Evolutionary conservation across 2,797 vertebrate species (phyloP), one percentile per base, ranked within the genome.

Genomic region (Coregonus suidteri): DNA sequence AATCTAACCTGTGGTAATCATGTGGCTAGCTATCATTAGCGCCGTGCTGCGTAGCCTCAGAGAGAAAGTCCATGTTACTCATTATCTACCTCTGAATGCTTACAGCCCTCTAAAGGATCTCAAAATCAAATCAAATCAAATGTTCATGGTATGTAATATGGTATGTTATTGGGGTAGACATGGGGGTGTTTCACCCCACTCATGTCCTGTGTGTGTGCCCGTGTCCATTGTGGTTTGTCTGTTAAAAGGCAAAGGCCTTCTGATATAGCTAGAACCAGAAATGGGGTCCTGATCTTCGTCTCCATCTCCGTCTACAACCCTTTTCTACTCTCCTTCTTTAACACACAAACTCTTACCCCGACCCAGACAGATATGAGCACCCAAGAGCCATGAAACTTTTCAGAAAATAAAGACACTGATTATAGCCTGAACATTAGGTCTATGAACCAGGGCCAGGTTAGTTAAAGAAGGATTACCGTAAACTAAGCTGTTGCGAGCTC

Each of bases 141-240:
- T 25, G 25, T 25, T 25, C 25, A 25, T 25, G 25, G 25, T 25
- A 25, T 25, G 25, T 25, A 25, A 25, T 93, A 90, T 87, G 91
- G 90, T 91, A 92, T 94, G 93, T 91, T 90, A 94, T 92, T 92
- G 87, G 81, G 80, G 87, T 88, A 92, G 93, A 93, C 91, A 75
- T 4, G 35, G 0, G 85, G 81, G 89, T 87, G 86, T 88, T 47
- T 47, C 41, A 47, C 7, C 2, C 41, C 41, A 9, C 7, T 47
- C 41, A 7, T 47, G 41, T 47, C 41, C 41, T 47, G 41, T 47
- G 41, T 41, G 41, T 2, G 41, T 41, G 25, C 25, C 25, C 25
- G 41, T 47, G 37, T 51, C 34, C 14, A 34, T 66, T 4, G 9
- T 30, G 25, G 64, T 66, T 13, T 66, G 64, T 66, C 9, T 31